These are phyloP conservation scores for Hetaerina titia DNA, from an alignment of 2,888 invertebrate species.

Conservation along the genomic window DNA sequence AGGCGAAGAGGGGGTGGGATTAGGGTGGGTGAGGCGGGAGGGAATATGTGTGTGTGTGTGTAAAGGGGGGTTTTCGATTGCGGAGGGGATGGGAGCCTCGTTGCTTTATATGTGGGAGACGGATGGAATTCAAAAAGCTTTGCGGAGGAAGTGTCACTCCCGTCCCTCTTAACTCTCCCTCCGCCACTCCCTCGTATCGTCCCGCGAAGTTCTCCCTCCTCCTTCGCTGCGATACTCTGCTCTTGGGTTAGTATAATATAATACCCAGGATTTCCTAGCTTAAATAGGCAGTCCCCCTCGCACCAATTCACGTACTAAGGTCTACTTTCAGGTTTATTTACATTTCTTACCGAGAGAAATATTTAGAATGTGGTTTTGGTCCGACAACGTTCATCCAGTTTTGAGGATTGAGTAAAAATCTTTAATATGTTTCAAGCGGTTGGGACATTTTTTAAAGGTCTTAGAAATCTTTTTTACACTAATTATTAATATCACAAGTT, in stretches of 20 bases:
- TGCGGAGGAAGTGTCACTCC: background rate
- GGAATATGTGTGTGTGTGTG: background rate
- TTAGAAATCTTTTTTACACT: too few relatives aligned
- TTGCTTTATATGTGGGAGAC: slow-evolving; percentile 1
- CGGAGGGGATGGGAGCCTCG: background rate
- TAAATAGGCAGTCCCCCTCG: background rate
- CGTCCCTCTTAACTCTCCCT: background rate
- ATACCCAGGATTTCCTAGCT: background rate
- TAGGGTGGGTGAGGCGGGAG: background rate
- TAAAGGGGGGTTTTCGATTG: too few relatives aligned
- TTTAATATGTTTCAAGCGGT: too few relatives aligned
- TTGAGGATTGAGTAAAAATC: background rate
- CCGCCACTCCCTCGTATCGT: background rate
- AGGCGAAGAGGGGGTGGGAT: background rate
- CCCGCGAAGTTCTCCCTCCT: background rate
- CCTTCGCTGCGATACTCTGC: background rate
- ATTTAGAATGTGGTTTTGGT: background rate
- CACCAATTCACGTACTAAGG: background rate
- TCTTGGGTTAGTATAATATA: background rate
- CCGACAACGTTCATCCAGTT: background rate
- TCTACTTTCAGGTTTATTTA: background rate
- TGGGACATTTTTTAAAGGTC: too few relatives aligned
- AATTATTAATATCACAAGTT: too few relatives aligned
- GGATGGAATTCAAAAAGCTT: slow-evolving; percentile 3
- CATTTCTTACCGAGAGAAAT: background rate